Evolutionary conservation across 2,797 vertebrate species (phyloP), one percentile per base, ranked within the genome.

Genomic region (Bradypus variegatus): DNA sequence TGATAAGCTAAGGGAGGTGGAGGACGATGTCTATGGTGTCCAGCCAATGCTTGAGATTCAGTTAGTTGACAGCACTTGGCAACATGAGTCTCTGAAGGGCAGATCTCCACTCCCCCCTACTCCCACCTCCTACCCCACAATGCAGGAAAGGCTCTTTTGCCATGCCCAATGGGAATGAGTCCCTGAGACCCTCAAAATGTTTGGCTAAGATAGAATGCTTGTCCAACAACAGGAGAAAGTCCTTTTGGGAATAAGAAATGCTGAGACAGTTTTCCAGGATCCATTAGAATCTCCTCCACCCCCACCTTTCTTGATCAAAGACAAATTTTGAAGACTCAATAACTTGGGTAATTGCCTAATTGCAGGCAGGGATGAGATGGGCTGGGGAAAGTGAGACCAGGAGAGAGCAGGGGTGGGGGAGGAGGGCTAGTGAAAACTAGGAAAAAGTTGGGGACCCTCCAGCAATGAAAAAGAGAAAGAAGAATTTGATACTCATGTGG

Each of bases 251-350:
- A 86, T 62, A 23, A 93, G 92, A 94, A 95, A 72, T 95, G 92
- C 93, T 96, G 93, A 96, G 84, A 90, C 60, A 19, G 36, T 87
- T 81, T 92, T 92, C 91, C 69, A 91, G 85, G 83, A 90, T 91
- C 92, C 84, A 94, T 95, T 93, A 94, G 80, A 64, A 33, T 77
- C 81, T n/a, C 31, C 77, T 69, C 62, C 27, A 76, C 76, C 70
- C 53, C 13, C 60, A 79, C 12, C 69, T 53, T 86, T 93, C 94
- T 94, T 4, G 45, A 89, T 94, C 23, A 3, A 82, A 93, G 65
- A 45, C n/a, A 78, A 53, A 94, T 94, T 95, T 93, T 94, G 84
- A 94, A 92, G 89, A 92, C 84, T 95, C 93, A 94, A 92, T 92
- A 91, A 36, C 92, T 93, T 95, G 91, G 84, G 60, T 60, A 55